Conservation (phyloP, 2,888 invertebrate genomes). For the Serripes groenlandicus region DNA sequence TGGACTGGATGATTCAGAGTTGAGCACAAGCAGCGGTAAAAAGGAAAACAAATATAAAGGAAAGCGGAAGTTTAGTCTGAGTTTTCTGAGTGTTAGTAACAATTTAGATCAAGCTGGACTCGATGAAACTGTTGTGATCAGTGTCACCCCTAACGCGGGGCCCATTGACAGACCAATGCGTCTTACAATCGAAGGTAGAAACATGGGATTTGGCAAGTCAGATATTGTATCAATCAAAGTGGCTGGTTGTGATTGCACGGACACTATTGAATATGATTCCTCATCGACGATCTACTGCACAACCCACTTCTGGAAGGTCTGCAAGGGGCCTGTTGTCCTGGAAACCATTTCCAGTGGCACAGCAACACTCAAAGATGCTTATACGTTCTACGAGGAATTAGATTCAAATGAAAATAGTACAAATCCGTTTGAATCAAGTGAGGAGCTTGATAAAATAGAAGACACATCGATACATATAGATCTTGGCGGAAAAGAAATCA, state of each 20-base stretch:
- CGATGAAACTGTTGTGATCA: conserved; percentile 79
- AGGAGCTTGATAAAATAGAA: conserved; percentile 31
- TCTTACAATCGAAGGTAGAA: conserved; percentile 81
- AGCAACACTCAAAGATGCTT: conserved; percentile 76
- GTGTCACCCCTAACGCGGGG: conserved; percentile 80
- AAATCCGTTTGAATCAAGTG: conserved; percentile 62
- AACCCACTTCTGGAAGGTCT: conserved; percentile 80
- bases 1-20: conserved; percentile 59
- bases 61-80: conserved; percentile 63
- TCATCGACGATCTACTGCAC: conserved; percentile 78
- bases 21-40: conserved; percentile 56
- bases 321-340: conserved; percentile 81
- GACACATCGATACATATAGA: conserved; percentile 53
- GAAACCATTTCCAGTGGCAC: conserved; percentile 84
- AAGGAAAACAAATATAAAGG: conserved; percentile 57
- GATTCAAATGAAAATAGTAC: conserved; percentile 61
- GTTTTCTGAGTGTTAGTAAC: conserved; percentile 72
- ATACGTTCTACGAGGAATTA: conserved; percentile 74
- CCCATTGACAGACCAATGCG: conserved; percentile 80
- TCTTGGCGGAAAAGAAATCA: conserved; percentile 64
- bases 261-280: conserved; percentile 82
- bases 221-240: conserved; percentile 83
- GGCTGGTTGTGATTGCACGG: conserved; percentile 83
- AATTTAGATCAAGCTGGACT: conserved; percentile 73
- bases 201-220: conserved; percentile 81